phyloP scores from a whole-genome alignment of 2,797 vertebrate species.

The Sphenopsis melanotis region DNA sequence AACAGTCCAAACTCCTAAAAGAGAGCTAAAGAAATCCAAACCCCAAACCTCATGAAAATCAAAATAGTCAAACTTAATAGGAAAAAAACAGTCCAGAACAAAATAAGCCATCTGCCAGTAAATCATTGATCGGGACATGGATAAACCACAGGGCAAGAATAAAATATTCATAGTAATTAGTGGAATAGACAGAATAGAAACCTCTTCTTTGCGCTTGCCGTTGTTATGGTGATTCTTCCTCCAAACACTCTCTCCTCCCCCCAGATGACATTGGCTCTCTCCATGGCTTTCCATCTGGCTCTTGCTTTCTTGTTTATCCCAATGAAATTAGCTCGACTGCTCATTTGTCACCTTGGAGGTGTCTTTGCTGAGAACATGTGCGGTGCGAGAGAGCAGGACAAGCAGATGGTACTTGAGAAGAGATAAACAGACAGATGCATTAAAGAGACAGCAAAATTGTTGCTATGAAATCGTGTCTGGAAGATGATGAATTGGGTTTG shows the following conservation, averaged over 20 bases:
- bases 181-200: conserved; percentile 57
- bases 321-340: conserved; percentile 68
- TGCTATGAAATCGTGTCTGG: neutral
- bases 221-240: conserved; percentile 71
- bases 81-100: neutral
- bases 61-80: neutral
- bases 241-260: conserved; percentile 21
- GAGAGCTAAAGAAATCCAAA: neutral
- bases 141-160: conserved; percentile 32
- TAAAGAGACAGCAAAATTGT: conserved; percentile 19
- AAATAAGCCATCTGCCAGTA: conserved; percentile 62
- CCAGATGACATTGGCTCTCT: conserved; percentile 1
- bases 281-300: conserved; percentile 71
- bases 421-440: conserved; percentile 63
- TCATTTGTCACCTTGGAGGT: conserved; percentile 73
- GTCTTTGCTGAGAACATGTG: conserved; percentile 10
- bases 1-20: neutral
- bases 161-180: conserved; percentile 66
- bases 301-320: conserved; percentile 46
- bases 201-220: conserved; percentile 41
- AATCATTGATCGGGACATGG: conserved; percentile 37
- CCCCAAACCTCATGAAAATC: neutral
- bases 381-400: neutral
- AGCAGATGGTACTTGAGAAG: conserved; percentile 57
- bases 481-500: conserved; percentile 24